Evolutionary conservation across 2,797 vertebrate species (phyloP).

Genomic region (Hemibagrus guttatus): DNA sequence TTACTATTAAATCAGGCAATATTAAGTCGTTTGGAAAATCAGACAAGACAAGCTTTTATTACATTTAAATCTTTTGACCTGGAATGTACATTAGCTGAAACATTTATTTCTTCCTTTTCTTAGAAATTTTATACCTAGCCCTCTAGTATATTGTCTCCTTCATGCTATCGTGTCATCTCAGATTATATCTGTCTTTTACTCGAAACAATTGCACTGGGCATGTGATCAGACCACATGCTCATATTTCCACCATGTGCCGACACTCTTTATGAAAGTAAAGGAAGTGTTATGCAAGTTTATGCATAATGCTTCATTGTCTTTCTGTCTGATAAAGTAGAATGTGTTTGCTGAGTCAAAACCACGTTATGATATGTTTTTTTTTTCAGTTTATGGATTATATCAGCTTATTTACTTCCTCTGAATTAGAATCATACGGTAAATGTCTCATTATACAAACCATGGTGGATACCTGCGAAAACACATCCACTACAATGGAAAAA

Average conservation of each 20-base stretch:
- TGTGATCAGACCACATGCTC: background rate
- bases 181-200: background rate
- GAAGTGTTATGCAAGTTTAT: background rate
- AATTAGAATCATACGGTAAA: background rate
- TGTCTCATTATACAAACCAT: background rate
- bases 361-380: background rate
- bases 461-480: background rate
- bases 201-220: background rate
- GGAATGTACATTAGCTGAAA: background rate
- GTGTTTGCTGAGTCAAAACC: background rate
- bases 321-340: background rate
- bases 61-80: background rate
- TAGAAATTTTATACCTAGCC: too few relatives aligned
- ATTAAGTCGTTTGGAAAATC: background rate
- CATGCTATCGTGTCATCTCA: background rate
- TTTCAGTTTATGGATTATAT: background rate
- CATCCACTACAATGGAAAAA: background rate
- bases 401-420: background rate
- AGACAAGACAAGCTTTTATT: background rate
- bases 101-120: background rate
- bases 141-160: background rate
- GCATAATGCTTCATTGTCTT: background rate
- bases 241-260: background rate
- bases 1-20: too few relatives aligned
- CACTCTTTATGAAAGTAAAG: background rate